Conservation (phyloP, 2,797 vertebrate species). For the Enteromius radiatus region DNA sequence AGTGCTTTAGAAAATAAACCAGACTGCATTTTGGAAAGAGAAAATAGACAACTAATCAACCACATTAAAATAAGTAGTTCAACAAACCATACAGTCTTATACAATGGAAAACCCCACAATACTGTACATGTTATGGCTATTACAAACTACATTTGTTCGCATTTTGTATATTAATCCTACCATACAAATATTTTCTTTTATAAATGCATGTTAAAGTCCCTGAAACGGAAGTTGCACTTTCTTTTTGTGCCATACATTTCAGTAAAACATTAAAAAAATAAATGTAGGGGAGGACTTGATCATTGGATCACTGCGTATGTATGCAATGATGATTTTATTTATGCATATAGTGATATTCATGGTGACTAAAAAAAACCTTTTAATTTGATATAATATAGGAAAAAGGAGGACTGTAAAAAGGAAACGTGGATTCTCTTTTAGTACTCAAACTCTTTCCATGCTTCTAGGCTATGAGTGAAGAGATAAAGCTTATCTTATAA, state of each 20-base stretch:
- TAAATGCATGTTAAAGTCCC: neutral
- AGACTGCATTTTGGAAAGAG: neutral
- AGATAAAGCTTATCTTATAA: conserved; percentile 2
- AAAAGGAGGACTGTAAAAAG: neutral
- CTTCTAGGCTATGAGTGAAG: neutral
- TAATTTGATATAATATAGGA: neutral
- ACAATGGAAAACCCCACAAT: neutral
- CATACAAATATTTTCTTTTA: neutral
- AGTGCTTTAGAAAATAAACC: neutral
- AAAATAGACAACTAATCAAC: neutral
- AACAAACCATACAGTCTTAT: neutral
- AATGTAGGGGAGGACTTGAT: neutral
- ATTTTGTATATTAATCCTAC: neutral
- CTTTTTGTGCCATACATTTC: neutral
- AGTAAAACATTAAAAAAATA: neutral
- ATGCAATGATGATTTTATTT: neutral
- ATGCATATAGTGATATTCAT: neutral
- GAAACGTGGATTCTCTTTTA: neutral
- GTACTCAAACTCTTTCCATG: neutral
- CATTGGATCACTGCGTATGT: neutral
- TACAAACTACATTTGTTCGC: neutral
- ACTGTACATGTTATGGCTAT: neutral
- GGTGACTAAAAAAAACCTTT: neutral
- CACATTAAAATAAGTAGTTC: neutral
- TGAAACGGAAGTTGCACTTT: neutral